Conservation (phyloP, 2,113 vertebrate species). For the Bubalus kerabau region DNA sequence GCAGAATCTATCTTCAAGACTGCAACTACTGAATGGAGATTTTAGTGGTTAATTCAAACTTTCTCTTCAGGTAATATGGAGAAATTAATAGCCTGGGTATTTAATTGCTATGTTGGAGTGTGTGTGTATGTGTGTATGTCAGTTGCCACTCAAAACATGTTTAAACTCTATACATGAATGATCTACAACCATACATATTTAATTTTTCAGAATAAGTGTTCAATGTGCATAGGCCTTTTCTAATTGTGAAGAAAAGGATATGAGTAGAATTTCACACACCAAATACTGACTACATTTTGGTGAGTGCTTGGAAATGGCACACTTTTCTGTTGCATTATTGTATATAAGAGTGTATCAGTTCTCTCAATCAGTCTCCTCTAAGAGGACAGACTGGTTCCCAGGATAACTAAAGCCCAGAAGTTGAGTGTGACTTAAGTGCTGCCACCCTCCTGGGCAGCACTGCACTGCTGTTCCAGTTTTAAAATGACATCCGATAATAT, state of each 20-base stretch:
- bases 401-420: neutral
- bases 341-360: neutral
- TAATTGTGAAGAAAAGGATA: neutral
- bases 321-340: neutral
- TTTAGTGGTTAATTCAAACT: neutral
- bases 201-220: conserved; percentile 5
- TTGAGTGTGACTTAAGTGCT: neutral
- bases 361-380: neutral
- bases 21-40: neutral
- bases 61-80: neutral
- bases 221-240: neutral
- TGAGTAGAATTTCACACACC: neutral
- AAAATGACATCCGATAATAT: neutral
- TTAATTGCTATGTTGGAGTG: neutral
- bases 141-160: neutral
- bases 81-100: neutral
- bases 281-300: neutral
- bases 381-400: neutral
- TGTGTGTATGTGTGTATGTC: neutral
- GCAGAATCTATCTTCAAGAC: neutral
- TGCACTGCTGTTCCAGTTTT: neutral
- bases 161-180: neutral
- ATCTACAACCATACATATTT: neutral
- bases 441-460: neutral
- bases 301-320: neutral